Percentiles rank a stretch among this genome's conserved stretches.
Conservation (phyloP, 2,113 vertebrate species). For the Lucifuga dentata region DNA sequence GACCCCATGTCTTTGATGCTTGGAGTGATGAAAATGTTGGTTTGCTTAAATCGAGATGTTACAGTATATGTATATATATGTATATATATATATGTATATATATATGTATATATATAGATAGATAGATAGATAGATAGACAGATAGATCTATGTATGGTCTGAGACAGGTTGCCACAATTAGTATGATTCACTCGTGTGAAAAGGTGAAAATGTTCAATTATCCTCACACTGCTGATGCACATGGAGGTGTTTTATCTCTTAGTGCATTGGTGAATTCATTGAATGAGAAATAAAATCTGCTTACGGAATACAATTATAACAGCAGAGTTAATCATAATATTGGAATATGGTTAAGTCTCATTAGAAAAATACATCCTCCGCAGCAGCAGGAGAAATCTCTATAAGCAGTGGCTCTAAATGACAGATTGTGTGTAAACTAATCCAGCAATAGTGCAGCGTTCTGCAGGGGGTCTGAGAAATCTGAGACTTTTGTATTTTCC, state of each 20-base stretch:
- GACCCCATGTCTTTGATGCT: constrained; percentile 21
- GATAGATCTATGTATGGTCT: background rate
- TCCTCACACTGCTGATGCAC: constrained; percentile 23
- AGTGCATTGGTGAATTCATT: background rate
- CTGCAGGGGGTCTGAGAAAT: no score
- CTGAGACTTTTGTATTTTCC: background rate
- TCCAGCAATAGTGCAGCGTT: no score
- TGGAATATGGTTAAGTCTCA: no score
- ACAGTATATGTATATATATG: no score
- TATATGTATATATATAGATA: no score
- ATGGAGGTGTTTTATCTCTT: constrained; percentile 20
- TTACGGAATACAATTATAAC: no score
- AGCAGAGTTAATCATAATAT: no score
- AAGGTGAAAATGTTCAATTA: constrained; percentile 41
- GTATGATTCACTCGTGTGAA: constrained; percentile 23
- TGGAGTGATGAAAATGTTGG: no score
- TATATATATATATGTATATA: no score
- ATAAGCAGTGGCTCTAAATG: background rate
- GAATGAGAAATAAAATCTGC: background rate
- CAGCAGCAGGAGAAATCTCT: background rate
- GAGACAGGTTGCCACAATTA: constrained; percentile 8
- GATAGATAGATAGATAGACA: no score
- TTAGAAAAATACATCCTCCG: no score
- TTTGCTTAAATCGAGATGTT: no score
- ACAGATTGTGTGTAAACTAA: background rate